These are phyloP conservation scores for Strigamia transsilvanica DNA, from an alignment of 2,888 invertebrate genomes.

Conservation along the genomic window DNA sequence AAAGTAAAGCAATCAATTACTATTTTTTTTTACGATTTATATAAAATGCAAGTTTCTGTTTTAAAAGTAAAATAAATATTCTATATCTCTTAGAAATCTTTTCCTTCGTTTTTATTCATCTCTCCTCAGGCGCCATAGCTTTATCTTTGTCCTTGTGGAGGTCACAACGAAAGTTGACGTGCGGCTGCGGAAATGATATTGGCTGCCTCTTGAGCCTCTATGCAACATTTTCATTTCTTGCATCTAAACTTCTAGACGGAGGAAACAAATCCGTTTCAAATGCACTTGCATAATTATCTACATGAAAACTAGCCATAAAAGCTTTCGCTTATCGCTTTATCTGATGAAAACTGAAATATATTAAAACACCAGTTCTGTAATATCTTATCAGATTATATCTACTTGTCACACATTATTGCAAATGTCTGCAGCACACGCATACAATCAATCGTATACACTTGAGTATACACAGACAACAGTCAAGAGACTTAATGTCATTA, in stretches of 20 bases:
- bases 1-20: no score
- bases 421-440: background rate
- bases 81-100: background rate
- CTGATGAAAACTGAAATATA: constrained; percentile 27
- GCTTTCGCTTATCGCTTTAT: background rate
- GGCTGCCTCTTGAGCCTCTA: constrained; percentile 31
- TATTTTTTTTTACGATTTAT: no score
- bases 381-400: constrained; percentile 4
- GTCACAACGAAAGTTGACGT: constrained; percentile 42
- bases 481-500: background rate
- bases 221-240: constrained; percentile 35
- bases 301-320: background rate
- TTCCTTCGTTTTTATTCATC: constrained; percentile 24
- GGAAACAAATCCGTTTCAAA: background rate
- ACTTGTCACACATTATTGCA: background rate
- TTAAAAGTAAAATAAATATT: background rate
- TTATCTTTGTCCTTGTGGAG: constrained; percentile 45
- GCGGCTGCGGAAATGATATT: constrained; percentile 42
- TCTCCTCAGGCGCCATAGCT: background rate
- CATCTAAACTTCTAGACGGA: background rate
- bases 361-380: constrained; percentile 3
- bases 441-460: background rate
- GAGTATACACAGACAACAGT: background rate
- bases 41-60: background rate
- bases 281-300: constrained; percentile 13